Percentiles rank a stretch among this genome's conserved stretches.
Evolutionary conservation across 2,113 vertebrate species (phyloP).

Genomic region (Atractosteus spatula): DNA sequence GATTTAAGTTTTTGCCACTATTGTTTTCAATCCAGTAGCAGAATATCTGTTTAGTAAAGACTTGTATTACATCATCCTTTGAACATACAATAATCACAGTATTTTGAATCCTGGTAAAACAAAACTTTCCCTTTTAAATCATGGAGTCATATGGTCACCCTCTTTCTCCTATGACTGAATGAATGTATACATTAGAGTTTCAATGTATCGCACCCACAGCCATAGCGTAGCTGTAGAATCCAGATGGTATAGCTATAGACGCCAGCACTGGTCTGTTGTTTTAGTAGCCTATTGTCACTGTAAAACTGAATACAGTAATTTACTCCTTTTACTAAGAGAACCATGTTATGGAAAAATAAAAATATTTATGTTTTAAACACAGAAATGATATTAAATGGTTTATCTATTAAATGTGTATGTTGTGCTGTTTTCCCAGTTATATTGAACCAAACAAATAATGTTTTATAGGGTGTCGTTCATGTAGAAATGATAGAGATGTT

Average conservation of each 20-base stretch:
- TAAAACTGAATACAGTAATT: not conserved
- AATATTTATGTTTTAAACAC: not conserved
- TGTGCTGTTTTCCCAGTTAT: not conserved
- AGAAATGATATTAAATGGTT: constrained; percentile 1
- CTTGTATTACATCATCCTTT: no score
- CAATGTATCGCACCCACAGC: not conserved
- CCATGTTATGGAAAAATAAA: not conserved
- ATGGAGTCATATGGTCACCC: no score
- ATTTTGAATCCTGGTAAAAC: no score
- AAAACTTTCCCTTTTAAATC: no score
- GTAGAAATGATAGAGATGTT: no score
- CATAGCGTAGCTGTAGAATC: not conserved
- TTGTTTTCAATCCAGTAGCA: no score
- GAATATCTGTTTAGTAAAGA: no score
- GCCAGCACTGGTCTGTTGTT: not conserved
- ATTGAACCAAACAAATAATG: not conserved
- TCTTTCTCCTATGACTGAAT: not conserved
- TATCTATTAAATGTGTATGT: not conserved
- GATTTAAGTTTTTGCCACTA: no score
- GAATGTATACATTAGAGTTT: not conserved
- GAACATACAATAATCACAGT: no score
- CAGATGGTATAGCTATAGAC: not conserved
- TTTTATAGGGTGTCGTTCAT: no score
- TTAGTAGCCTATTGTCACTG: constrained; percentile 1
- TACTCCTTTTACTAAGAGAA: not conserved